These are phyloP conservation scores for Cryptoblepharus egeriae DNA, from an alignment of 2,797 vertebrate genomes.

Conservation along the genomic window DNA sequence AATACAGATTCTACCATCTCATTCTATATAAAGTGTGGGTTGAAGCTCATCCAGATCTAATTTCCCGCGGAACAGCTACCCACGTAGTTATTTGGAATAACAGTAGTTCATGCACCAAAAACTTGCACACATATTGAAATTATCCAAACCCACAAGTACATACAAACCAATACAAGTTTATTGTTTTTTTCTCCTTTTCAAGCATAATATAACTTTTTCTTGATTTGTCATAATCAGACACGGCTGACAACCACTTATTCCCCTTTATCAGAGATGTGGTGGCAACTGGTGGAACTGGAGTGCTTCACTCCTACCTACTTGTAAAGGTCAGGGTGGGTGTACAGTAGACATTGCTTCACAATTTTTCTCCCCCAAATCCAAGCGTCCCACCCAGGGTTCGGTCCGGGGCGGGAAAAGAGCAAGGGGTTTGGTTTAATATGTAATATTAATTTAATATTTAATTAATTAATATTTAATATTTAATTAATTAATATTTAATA, in stretches of 20 bases:
- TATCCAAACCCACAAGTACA: background rate
- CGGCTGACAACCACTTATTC: background rate
- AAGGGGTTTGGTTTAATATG: too few species aligned
- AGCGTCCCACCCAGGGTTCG: too few species aligned
- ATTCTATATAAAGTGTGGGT: too few species aligned
- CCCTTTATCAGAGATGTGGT: background rate
- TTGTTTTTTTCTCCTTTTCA: background rate
- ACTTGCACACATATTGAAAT: background rate
- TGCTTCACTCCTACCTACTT: background rate
- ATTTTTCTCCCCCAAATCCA: background rate
- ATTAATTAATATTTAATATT: too few species aligned
- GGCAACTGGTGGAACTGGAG: background rate
- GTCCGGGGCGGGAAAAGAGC: too few species aligned
- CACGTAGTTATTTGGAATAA: too few species aligned
- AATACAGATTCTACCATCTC: too few species aligned
- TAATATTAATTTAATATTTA: too few species aligned
- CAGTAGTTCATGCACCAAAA: background rate
- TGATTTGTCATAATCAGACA: background rate
- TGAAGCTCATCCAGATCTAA: too few species aligned
- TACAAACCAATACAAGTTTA: conserved; percentile 23
- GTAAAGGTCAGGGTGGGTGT: too few species aligned
- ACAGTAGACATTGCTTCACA: background rate
- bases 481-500: too few species aligned
- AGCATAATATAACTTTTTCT: background rate
- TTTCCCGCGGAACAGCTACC: too few species aligned